Conservation (phyloP, 2,113 vertebrate species). For the Cygnus atratus region DNA sequence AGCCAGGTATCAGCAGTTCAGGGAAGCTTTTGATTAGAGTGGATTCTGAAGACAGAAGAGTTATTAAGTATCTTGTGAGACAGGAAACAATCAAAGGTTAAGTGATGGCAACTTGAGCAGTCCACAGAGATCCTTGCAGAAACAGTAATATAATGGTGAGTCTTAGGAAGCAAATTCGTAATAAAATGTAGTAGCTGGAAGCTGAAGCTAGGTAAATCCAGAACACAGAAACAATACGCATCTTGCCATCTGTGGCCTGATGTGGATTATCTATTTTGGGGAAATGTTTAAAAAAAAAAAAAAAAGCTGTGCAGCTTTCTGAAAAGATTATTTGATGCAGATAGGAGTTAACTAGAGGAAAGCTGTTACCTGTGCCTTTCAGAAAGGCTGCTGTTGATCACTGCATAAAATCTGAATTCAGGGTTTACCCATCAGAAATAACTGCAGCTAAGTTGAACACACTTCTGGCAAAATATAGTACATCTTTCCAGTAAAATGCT, state of each 20-base stretch:
- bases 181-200: neutral
- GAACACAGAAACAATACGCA: neutral
- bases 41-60: neutral
- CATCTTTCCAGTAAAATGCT: neutral
- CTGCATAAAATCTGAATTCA: neutral
- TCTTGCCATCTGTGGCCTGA: neutral
- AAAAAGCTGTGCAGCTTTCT: slow-evolving; percentile 10
- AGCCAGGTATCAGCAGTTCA: neutral
- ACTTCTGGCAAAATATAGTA: neutral
- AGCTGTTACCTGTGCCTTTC: neutral
- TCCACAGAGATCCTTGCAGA: neutral
- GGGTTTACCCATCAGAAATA: neutral
- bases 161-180: neutral
- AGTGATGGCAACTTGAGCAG: neutral
- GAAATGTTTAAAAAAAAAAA: neutral
- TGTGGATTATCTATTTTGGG: neutral
- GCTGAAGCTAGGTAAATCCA: neutral
- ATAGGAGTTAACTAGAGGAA: neutral
- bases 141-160: neutral
- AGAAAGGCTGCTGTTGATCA: neutral
- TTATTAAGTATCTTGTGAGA: neutral
- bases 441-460: neutral
- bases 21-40: neutral
- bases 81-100: neutral
- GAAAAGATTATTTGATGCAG: neutral